These are phyloP conservation scores for Aphelocoma californica DNA, from an alignment of 2,797 vertebrate genomes.

Conservation along the genomic window DNA sequence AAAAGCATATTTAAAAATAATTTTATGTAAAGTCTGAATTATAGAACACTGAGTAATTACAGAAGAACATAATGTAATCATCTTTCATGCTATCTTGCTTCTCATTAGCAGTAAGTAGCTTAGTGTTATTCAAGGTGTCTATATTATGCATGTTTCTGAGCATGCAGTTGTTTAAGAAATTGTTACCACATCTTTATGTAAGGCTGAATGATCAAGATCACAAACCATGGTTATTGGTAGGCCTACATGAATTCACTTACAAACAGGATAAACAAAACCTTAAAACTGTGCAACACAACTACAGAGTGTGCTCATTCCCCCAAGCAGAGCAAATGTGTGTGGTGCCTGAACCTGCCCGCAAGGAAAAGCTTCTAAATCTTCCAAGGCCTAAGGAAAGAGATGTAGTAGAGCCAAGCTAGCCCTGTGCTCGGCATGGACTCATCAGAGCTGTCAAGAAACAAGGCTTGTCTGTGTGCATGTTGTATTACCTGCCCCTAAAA, in stretches of 20 bases:
- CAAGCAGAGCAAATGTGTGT: background rate
- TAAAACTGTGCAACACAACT: background rate
- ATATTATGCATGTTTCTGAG: fast-evolving
- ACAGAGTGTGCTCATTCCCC: background rate
- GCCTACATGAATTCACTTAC: background rate
- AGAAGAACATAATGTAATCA: background rate
- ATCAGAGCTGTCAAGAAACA: background rate
- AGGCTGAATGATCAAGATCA: background rate
- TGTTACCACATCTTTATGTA: background rate
- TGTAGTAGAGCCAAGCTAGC: background rate
- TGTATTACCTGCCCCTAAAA: background rate
- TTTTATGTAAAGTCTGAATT: background rate
- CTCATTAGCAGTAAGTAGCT: background rate
- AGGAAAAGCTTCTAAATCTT: background rate
- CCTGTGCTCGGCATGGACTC: background rate
- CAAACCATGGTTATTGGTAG: background rate
- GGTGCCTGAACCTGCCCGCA: background rate
- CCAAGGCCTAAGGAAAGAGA: background rate
- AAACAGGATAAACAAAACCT: background rate
- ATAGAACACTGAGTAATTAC: background rate
- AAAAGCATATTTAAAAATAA: background rate
- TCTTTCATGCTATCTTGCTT: background rate
- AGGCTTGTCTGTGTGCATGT: background rate
- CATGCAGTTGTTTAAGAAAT: background rate
- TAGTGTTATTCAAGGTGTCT: background rate